A percentile compares a stretch with the other conserved stretches of the same genome.
Conservation (phyloP, 2,797 vertebrate species). For the Rhabdophis nuchalis region DNA sequence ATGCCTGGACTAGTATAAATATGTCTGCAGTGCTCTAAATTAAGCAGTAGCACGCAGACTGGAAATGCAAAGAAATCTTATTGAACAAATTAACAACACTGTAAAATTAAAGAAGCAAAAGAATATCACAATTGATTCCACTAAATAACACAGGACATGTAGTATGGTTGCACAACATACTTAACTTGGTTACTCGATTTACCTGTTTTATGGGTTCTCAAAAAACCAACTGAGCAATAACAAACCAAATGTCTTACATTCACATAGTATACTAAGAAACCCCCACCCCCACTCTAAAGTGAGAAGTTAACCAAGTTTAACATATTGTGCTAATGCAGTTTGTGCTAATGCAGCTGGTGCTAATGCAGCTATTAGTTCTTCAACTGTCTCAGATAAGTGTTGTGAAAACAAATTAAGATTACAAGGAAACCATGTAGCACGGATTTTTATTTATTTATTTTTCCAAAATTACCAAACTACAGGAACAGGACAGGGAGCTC, state of each 20-base stretch:
- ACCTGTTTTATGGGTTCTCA: not conserved
- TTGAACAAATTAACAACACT: not conserved
- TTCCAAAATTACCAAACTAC: not conserved
- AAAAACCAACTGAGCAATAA: not conserved
- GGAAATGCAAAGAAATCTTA: not conserved
- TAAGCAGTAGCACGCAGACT: not conserved
- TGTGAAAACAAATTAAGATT: not conserved
- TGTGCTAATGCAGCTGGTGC: not conserved
- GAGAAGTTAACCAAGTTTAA: not conserved
- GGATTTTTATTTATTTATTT: not conserved
- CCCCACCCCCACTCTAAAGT: not conserved
- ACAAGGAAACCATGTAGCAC: not conserved
- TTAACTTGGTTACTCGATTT: not conserved
- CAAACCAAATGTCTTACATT: not conserved
- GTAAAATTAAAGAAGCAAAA: not conserved
- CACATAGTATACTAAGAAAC: not conserved
- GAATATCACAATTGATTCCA: not conserved
- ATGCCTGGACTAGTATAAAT: not conserved
- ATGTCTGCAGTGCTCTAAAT: not conserved
- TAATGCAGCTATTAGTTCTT: not conserved
- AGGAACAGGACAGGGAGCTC: not conserved
- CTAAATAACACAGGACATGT: not conserved
- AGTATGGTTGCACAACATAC: not conserved
- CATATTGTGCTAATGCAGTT: not conserved
- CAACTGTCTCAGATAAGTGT: not conserved